Evolutionary conservation across 2,797 vertebrate species (phyloP).

Genomic region (Helostoma temminkii): DNA sequence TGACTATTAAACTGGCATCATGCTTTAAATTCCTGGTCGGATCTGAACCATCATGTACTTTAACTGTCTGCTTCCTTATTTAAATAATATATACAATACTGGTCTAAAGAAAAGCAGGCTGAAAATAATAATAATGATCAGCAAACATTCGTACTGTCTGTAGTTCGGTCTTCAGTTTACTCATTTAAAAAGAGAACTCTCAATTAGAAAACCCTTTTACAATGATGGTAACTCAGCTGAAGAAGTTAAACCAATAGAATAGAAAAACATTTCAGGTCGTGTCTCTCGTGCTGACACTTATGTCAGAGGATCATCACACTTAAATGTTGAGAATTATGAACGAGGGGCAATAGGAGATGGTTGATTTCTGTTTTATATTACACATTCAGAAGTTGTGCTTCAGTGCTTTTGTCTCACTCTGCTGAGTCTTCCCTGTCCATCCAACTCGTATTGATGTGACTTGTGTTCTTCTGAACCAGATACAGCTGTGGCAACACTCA

Average conservation of each 20-base stretch:
- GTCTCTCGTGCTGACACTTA: no score
- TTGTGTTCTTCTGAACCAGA: conserved; percentile 65
- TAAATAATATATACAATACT: no score
- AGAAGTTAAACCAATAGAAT: no score
- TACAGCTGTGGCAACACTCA: conserved; percentile 77
- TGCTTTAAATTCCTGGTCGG: background rate
- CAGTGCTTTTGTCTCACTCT: conserved; percentile 38
- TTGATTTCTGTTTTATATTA: background rate
- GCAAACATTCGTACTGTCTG: no score
- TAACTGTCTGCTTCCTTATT: background rate
- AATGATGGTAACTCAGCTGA: no score
- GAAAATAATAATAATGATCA: no score
- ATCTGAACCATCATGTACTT: background rate
- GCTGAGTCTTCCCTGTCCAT: conserved; percentile 37
- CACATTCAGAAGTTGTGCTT: conserved; percentile 7
- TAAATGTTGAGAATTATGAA: background rate
- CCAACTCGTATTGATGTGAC: conserved; percentile 59
- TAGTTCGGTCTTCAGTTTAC: no score
- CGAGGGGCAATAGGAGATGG: background rate
- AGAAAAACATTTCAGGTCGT: background rate
- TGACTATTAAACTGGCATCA: no score
- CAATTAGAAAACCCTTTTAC: no score
- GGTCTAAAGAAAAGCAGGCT: no score
- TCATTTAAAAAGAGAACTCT: no score
- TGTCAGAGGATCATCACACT: background rate